A percentile compares a stretch with the other conserved stretches of the same genome.
Evolutionary conservation across 2,113 vertebrate genomes (phyloP).

Genomic region (Stictonetta naevosa): DNA sequence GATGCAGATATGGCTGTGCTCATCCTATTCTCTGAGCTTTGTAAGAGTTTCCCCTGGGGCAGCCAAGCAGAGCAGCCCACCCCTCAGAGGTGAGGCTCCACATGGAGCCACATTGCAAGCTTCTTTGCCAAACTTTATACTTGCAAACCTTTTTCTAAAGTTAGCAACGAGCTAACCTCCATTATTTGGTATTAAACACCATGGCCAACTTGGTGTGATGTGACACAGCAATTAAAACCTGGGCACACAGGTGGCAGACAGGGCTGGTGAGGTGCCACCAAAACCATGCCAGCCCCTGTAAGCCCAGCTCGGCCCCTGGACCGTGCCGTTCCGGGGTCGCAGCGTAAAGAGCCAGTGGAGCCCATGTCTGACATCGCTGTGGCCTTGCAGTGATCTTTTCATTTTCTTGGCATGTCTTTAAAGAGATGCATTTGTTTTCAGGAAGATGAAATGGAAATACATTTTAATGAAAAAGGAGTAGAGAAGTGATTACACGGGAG

Average conservation of each 20-base stretch:
- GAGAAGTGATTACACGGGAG: neutral
- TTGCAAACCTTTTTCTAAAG: neutral
- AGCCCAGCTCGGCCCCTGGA: neutral
- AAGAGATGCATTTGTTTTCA: neutral
- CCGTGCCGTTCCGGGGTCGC: neutral
- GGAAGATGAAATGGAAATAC: conserved; percentile 26
- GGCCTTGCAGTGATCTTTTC: neutral
- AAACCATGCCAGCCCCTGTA: neutral
- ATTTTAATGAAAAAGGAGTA: conserved; percentile 1
- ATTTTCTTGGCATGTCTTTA: conserved; percentile 7
- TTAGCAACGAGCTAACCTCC: neutral
- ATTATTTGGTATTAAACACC: neutral
- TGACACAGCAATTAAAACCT: neutral
- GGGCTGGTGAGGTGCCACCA: neutral
- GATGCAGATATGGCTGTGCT: neutral
- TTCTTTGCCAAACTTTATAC: neutral
- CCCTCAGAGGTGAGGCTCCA: neutral
- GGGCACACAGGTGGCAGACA: neutral
- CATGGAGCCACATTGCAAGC: neutral
- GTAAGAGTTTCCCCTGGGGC: neutral
- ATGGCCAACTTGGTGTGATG: neutral
- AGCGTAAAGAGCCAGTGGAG: neutral
- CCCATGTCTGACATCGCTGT: neutral
- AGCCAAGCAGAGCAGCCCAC: neutral
- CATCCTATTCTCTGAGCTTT: neutral